Evolutionary conservation across 1,140 invertebrate genomes (phyloP).

Genomic region (Hylyphantes graminicola): DNA sequence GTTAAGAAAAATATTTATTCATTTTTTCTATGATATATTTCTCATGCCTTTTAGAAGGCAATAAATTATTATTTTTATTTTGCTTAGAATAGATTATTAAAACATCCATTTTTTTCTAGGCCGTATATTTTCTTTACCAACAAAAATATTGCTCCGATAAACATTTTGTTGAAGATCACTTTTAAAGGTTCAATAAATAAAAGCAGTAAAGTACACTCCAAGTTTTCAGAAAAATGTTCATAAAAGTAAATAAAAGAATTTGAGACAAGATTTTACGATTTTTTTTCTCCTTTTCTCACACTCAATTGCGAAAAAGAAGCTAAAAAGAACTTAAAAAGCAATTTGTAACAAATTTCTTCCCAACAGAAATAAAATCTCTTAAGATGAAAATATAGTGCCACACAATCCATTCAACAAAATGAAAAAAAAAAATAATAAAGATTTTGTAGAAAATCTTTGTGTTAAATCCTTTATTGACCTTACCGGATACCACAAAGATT

Average conservation of each 20-base stretch:
- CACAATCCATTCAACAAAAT: neutral
- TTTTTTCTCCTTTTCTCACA: neutral
- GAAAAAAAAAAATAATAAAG: conserved; percentile 25
- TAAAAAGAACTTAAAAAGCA: conserved; percentile 32
- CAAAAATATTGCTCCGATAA: neutral
- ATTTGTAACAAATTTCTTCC: conserved; percentile 38
- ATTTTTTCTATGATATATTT: too few species aligned
- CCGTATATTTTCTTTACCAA: too few species aligned
- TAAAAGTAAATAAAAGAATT: conserved; percentile 9
- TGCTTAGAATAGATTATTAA: too few species aligned
- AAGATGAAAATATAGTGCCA: conserved; percentile 9
- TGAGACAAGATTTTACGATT: neutral
- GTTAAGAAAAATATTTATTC: too few species aligned
- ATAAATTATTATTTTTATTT: too few species aligned
- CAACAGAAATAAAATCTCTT: conserved; percentile 22
- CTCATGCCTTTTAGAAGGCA: too few species aligned
- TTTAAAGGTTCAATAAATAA: neutral
- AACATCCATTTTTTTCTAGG: too few species aligned
- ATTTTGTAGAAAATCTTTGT: conserved; percentile 21
- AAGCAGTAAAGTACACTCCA: too few species aligned
- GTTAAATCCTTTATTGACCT: conserved; percentile 47
- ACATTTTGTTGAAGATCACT: neutral
- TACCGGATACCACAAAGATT: conserved; percentile 12
- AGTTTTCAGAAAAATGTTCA: neutral
- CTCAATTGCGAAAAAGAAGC: neutral